Percentiles rank a stretch among this genome's conserved stretches.
These are phyloP conservation scores for Spodoptera picta DNA, from an alignment of 2,888 invertebrate species.

Conservation along the genomic window DNA sequence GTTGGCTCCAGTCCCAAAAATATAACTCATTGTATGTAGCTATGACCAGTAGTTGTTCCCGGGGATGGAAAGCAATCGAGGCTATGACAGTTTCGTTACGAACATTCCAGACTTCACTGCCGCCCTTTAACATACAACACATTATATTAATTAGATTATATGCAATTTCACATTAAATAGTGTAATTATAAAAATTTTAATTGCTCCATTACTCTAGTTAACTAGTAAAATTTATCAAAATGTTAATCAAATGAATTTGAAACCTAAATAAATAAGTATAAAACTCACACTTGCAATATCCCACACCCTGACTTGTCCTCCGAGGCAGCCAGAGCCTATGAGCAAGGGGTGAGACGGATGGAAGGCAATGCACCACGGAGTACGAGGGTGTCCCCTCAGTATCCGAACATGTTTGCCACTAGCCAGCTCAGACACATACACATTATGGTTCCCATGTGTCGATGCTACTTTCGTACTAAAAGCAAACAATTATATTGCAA, in stretches of 20 bases:
- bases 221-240: neutral
- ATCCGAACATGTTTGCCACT: constrained; percentile 94
- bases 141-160: too few species aligned
- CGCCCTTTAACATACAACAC: constrained; percentile 88
- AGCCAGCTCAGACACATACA: constrained; percentile 94
- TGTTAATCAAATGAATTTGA: constrained; percentile 1
- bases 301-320: constrained; percentile 97
- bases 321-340: constrained; percentile 95
- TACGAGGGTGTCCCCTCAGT: constrained; percentile 94
- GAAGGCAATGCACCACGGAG: constrained; percentile 97
- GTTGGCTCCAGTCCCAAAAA: constrained; percentile 96
- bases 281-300: constrained; percentile 88
- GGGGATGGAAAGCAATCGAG: constrained; percentile 96
- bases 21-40: constrained; percentile 95
- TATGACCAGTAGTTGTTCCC: constrained; percentile 94
- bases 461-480: constrained; percentile 94
- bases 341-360: constrained; percentile 95
- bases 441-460: constrained; percentile 96
- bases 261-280: neutral
- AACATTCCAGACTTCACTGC: constrained; percentile 95
- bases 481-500: neutral
- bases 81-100: constrained; percentile 93
- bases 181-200: neutral
- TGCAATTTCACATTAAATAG: too few species aligned
- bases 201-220: neutral